Evolutionary conservation across 2,113 vertebrate species (phyloP).

Genomic region (Xenopus tropicalis): DNA sequence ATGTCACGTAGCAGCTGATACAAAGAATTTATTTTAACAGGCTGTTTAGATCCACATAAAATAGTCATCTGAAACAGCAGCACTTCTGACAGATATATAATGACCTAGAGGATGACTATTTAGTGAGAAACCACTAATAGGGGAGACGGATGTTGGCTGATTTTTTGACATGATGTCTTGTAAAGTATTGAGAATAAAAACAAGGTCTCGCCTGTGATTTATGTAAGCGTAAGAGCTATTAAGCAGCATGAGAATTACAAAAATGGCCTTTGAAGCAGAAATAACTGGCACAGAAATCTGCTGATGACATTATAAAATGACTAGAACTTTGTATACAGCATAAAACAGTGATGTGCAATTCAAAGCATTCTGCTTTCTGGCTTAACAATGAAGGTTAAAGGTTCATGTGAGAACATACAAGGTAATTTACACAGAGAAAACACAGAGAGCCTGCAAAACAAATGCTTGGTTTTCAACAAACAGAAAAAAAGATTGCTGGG

Average conservation of each 20-base stretch:
- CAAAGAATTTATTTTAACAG: constrained; percentile 25
- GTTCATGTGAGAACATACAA: constrained; percentile 8
- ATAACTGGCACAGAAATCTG: constrained; percentile 14
- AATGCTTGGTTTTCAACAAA: no score
- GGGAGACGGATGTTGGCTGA: constrained; percentile 28
- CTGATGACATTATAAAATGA: constrained; percentile 25
- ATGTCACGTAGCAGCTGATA: constrained; percentile 9
- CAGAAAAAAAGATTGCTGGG: no score
- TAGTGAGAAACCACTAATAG: constrained; percentile 27
- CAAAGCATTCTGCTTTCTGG: background rate
- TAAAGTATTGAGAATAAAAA: constrained; percentile 32
- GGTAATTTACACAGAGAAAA: constrained; percentile 5
- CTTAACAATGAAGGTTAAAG: constrained; percentile 29
- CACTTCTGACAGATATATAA: constrained; percentile 26
- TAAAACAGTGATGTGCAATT: background rate
- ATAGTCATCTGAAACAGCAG: constrained; percentile 19
- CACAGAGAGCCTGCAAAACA: background rate
- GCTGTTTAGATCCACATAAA: constrained; percentile 31
- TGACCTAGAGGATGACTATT: constrained; percentile 34
- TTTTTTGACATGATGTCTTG: constrained; percentile 41
- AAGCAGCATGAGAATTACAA: constrained; percentile 32
- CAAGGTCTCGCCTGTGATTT: constrained; percentile 33
- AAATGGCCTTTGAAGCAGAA: constrained; percentile 39
- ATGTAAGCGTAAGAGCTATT: constrained; percentile 31
- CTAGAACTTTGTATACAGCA: constrained; percentile 22